A percentile compares a stretch with the other conserved stretches of the same genome.
Conservation (phyloP, 2,888 invertebrate genomes). For the Xanthorhoe spadicearia region DNA sequence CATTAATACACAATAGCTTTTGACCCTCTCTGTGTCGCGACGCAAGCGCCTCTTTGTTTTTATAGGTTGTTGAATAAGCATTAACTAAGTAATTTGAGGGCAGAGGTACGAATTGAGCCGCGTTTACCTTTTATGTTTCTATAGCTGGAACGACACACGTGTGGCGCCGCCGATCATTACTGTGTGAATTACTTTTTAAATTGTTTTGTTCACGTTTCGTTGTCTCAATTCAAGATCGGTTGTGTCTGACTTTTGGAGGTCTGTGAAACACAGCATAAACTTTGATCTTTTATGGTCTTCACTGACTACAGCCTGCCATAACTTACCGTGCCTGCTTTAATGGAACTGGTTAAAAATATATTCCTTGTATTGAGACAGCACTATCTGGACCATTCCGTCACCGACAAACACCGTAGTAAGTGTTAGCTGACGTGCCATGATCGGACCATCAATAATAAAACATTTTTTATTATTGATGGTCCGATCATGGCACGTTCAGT, state of each 20-base stretch:
- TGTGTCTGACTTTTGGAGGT: not conserved
- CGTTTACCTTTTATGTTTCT: constrained; percentile 59
- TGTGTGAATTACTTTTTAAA: constrained; percentile 30
- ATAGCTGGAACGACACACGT: constrained; percentile 50
- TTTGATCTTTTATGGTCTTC: not conserved
- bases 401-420: too few relatives aligned
- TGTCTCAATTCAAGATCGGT: constrained; percentile 4
- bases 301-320: too few relatives aligned
- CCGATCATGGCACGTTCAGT: too few relatives aligned
- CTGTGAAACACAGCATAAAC: not conserved
- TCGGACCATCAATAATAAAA: too few relatives aligned
- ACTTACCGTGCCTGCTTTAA: too few relatives aligned
- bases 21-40: constrained; percentile 74
- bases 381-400: too few relatives aligned
- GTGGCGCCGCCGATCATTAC: constrained; percentile 42
- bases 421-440: too few relatives aligned
- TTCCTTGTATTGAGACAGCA: too few relatives aligned
- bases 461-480: too few relatives aligned
- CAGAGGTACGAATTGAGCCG: constrained; percentile 65
- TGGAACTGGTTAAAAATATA: too few relatives aligned
- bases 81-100: constrained; percentile 72
- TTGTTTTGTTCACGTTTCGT: constrained; percentile 7
- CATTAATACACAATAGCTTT: constrained; percentile 82
- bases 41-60: constrained; percentile 76
- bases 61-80: constrained; percentile 80